Conservation (phyloP, 1,140 invertebrate species). For the Harlomillsia oculata region DNA sequence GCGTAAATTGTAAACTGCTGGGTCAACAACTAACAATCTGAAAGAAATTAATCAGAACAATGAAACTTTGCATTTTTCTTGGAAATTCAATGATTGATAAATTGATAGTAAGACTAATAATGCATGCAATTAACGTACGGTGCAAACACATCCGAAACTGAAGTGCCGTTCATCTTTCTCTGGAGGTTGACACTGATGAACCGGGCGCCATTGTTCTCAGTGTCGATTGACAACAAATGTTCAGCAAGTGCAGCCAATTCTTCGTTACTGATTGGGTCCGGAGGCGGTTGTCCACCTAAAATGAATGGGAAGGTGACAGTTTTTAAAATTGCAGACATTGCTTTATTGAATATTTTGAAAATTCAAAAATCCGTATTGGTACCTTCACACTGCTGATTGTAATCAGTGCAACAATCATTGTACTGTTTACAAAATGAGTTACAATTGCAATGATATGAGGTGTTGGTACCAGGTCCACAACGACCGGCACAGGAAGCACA, state of each 20-base stretch:
- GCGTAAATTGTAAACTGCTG: constrained; percentile 13
- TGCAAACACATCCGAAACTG: constrained; percentile 56
- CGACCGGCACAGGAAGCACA: constrained; percentile 21
- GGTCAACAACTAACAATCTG: constrained; percentile 22
- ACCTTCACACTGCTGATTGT: neutral
- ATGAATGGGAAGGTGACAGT: neutral
- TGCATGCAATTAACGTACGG: constrained; percentile 51
- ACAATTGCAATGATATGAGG: constrained; percentile 18
- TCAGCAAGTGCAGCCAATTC: constrained; percentile 59
- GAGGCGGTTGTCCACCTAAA: constrained; percentile 5
- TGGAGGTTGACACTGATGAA: constrained; percentile 59
- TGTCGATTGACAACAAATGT: constrained; percentile 56
- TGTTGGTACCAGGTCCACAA: constrained; percentile 7
- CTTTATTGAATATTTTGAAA: neutral
- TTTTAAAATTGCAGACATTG: neutral
- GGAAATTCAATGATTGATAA: neutral
- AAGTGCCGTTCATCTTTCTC: constrained; percentile 55
- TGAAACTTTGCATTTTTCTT: neutral
- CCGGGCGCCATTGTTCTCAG: constrained; percentile 53
- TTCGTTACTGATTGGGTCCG: constrained; percentile 48
- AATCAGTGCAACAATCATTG: constrained; percentile 24
- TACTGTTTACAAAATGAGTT: constrained; percentile 11
- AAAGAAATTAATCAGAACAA: neutral
- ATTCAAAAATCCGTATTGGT: neutral
- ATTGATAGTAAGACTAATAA: too few species aligned